These are phyloP conservation scores for Dipodomys ordii DNA, from an alignment of 2,113 vertebrate species.

Conservation along the genomic window DNA sequence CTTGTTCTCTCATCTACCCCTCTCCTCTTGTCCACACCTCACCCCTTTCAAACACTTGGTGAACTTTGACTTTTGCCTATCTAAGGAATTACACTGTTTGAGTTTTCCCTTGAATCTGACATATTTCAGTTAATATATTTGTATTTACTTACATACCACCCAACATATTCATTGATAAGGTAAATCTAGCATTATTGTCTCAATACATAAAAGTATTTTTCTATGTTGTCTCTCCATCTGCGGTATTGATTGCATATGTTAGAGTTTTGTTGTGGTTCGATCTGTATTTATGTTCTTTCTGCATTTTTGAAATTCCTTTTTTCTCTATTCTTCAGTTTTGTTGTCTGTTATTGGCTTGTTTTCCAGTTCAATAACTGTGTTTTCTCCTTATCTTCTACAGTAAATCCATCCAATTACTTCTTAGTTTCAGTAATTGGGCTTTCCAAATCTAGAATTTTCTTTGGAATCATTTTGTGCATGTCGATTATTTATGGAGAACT, in stretches of 20 bases:
- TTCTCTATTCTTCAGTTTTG: slow-evolving; percentile 2
- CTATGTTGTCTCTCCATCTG: neutral
- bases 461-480: neutral
- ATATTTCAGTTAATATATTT: too few relatives aligned
- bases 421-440: slow-evolving; percentile 41
- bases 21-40: too few relatives aligned
- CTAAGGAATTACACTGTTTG: too few relatives aligned
- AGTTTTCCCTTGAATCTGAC: too few relatives aligned
- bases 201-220: neutral
- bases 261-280: neutral
- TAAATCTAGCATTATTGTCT: too few relatives aligned
- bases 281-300: neutral
- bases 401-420: neutral
- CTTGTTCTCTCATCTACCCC: too few relatives aligned
- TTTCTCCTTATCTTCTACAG: neutral
- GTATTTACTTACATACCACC: too few relatives aligned
- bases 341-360: neutral
- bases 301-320: neutral
- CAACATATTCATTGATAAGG: too few relatives aligned
- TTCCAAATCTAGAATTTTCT: slow-evolving; percentile 36
- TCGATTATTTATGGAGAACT: neutral
- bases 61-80: too few relatives aligned
- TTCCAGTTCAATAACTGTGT: slow-evolving; percentile 34
- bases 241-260: neutral
- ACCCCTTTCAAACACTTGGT: too few relatives aligned